Conservation (phyloP, 2,888 invertebrate genomes). For the Eupsilia transversa region DNA sequence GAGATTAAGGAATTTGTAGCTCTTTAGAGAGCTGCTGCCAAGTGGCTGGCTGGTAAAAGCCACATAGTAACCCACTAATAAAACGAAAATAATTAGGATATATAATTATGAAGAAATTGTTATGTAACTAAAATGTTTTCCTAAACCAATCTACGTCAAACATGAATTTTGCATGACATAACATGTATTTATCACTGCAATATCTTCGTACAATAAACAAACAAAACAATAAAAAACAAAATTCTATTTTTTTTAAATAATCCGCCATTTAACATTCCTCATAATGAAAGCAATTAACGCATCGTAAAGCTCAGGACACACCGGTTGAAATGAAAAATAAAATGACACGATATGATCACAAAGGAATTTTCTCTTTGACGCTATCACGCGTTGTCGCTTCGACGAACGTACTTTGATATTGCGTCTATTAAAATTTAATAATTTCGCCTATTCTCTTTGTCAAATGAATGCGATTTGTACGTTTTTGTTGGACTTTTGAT, state of each 20-base stretch:
- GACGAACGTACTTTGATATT: slow-evolving; percentile 69
- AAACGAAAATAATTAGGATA: too few species aligned
- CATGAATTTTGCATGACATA: neutral
- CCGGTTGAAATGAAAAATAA: slow-evolving; percentile 72
- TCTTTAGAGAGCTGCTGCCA: neutral
- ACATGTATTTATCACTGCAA: neutral
- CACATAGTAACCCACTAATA: neutral
- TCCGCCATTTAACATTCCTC: slow-evolving; percentile 53
- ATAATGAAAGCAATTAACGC: slow-evolving; percentile 71
- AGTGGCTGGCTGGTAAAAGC: neutral
- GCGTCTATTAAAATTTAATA: slow-evolving; percentile 81
- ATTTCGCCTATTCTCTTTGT: slow-evolving; percentile 75
- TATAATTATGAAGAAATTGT: neutral
- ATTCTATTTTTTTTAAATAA: slow-evolving; percentile 38
- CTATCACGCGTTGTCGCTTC: slow-evolving; percentile 75
- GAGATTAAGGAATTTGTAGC: too few species aligned
- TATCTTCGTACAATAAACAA: neutral
- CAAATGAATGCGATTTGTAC: slow-evolving; percentile 69
- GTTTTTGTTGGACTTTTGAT: slow-evolving; percentile 61
- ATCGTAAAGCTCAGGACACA: slow-evolving; percentile 67
- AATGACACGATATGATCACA: slow-evolving; percentile 74
- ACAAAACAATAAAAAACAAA: slow-evolving; percentile 4
- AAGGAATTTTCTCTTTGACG: slow-evolving; percentile 82
- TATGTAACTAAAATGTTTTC: neutral
- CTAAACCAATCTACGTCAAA: neutral